Evolutionary conservation across 2,797 vertebrate genomes (phyloP), one percentile per base, ranked within the genome.

Genomic region (Natrix natrix): DNA sequence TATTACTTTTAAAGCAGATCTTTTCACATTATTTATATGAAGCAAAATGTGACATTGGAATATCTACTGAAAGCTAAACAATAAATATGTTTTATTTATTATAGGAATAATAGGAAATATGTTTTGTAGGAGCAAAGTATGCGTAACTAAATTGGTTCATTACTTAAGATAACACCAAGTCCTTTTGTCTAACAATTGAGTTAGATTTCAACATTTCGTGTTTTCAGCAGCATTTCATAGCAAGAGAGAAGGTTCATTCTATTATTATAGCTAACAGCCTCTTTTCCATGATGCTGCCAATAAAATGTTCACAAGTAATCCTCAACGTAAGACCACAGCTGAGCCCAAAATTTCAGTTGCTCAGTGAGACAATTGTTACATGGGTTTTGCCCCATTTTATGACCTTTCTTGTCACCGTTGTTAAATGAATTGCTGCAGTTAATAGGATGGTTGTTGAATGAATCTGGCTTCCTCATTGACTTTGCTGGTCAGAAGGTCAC

Each of bases 121-220:
- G 2, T 59, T 90, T n/a, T 74, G 20, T 88, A 63, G n/a, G 26
- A 74, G 26, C 14, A 52, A 52, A 88, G 13, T 87, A 55, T 37
- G 28, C 20, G 43, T 91, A 91, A 43, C 43, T 43, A n/a, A 91
- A 89, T n/a, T 32, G 83, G 32, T 83, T 32, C 32, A 83, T 54
- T 55, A 52, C 20, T 88, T 83, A n/a, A 56, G n/a, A 86, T 91
- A 48, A 56, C 90, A 83, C 57, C 24, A 59, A 88, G 90, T 83
- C 54, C 61, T 88, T 91, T 88, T 91, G 92, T 63, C 89, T 91
- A 37, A 91, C 86, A 54, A 43, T 43, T 69, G 28, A 52, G 63
- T 55, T 87, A 83, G 48, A 57, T 91, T 88, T 88, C 86, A 88
- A 4, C 60, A 14, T 91, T 91, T 63, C 55, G 28, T 5, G 8